Percentiles rank a stretch among this genome's conserved stretches.
These are phyloP conservation scores for Pogonognathellus flavescens DNA, from an alignment of 1,140 invertebrate genomes.

Conservation along the genomic window DNA sequence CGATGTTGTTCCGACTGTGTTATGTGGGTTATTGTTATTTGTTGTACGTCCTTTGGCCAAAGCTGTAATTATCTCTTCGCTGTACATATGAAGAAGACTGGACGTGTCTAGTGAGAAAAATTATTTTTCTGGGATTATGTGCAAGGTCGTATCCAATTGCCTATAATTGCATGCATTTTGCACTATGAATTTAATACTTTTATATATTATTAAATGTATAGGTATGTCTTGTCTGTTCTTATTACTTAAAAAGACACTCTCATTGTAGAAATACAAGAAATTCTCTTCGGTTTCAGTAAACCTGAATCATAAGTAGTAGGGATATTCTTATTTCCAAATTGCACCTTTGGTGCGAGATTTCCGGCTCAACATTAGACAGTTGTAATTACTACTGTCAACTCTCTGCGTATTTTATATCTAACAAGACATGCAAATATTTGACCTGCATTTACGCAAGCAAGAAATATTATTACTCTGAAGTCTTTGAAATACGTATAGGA, in stretches of 20 bases:
- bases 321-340: conserved; percentile 16
- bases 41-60: conserved; percentile 36
- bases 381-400: not conserved
- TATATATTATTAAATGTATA: not conserved
- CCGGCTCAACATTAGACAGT: conserved; percentile 36
- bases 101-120: conserved; percentile 29
- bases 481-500: too few relatives aligned
- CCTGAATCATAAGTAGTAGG: conserved; percentile 13
- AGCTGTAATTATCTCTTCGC: conserved; percentile 5
- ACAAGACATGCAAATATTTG: too few relatives aligned
- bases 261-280: not conserved
- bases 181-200: not conserved
- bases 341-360: conserved; percentile 45
- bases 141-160: conserved; percentile 18
- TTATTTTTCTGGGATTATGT: conserved; percentile 27
- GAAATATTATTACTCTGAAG: too few relatives aligned
- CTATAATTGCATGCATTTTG: not conserved
- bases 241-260: too few relatives aligned
- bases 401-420: too few relatives aligned
- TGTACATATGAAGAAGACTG: not conserved
- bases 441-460: too few relatives aligned
- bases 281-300: not conserved
- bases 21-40: conserved; percentile 45
- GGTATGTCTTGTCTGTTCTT: not conserved
- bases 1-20: not conserved